phyloP scores from a whole-genome alignment of 2,888 invertebrate genomes.

The Metopia argyrocephala region DNA sequence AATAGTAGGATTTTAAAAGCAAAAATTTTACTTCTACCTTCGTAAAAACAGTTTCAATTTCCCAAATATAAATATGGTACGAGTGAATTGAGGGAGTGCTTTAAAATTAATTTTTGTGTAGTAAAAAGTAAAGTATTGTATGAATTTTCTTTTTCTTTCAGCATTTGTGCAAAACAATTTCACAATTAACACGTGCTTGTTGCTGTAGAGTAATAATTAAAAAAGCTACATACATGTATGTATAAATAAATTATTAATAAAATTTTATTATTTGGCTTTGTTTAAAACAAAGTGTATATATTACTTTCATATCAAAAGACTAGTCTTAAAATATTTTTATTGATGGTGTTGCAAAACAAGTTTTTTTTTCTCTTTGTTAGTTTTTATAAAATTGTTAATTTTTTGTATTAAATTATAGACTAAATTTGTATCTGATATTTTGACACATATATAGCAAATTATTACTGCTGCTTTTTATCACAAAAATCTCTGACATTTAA shows the following conservation, averaged over 20 bases:
- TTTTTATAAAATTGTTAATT: no score
- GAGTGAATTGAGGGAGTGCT: no score
- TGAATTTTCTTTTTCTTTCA: conserved; percentile 15
- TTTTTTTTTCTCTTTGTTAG: no score
- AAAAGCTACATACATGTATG: no score
- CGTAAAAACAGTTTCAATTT: no score
- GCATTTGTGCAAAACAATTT: conserved; percentile 11
- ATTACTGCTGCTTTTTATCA: neutral
- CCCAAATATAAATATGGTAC: no score
- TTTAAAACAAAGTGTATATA: neutral
- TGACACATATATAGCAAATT: conserved; percentile 6
- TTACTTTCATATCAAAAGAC: neutral
- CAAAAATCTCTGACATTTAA: no score
- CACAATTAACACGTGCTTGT: conserved; percentile 40
- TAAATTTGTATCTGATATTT: conserved; percentile 1
- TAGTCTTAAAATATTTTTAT: neutral
- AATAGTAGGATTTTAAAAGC: no score
- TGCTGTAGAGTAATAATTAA: neutral
- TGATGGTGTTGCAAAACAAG: no score
- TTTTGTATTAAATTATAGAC: no score
- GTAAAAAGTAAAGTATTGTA: neutral
- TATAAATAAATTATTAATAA: conserved; percentile 10
- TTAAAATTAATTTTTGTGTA: neutral
- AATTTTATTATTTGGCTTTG: neutral
- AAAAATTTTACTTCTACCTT: no score